Evolutionary conservation across 2,113 vertebrate genomes (phyloP), one percentile per base, ranked within the genome.

Genomic region (Trichechus manatus): DNA sequence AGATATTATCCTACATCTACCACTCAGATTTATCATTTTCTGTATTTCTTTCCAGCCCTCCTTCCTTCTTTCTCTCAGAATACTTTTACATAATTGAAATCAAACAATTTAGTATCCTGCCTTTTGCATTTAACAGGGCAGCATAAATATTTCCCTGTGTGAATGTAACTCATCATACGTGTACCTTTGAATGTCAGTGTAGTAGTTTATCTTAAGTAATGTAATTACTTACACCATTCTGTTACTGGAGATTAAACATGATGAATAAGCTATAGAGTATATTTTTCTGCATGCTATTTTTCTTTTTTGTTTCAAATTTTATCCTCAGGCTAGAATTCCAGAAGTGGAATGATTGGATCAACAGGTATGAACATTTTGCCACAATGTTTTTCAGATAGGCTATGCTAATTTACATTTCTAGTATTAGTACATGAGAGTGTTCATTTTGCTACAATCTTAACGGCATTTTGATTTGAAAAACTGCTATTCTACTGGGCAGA

Each of bases 401-500:
- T 88, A n/a, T 66, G 3, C 81, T 47, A 91, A 64, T 86, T 70
- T 90, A 25, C 61, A 42, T 80, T 86, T 90, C 22, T 3, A 80
- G 53, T 29, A 83, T 64, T 20, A 83, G 25, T 47, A 1, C 36
- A 47, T 47, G 31, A 61, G 33, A 74, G 5, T 61, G 4, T 82
- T 95, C 61, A 94, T 79, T 89, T 82, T 92, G 61, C 39, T 90
- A 50, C 39, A 63, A 29, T 84, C 13, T 84, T 9, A 64, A 20
- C n/a, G 84, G 64, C 23, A 94, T 25, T 66, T 95, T 90, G 66
- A 91, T 87, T 81, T 87, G 80, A 72, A 84, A 95, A 94, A 53
- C 27, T 64, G 36, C 6, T 87, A 39, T 83, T 93, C 44, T 86
- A 66, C 2, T 82, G n/a, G 74, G 14, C 33, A 93, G 33, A 95